Evolutionary conservation across 2,888 invertebrate genomes (phyloP).

Genomic region (Priocnemis perturbator): DNA sequence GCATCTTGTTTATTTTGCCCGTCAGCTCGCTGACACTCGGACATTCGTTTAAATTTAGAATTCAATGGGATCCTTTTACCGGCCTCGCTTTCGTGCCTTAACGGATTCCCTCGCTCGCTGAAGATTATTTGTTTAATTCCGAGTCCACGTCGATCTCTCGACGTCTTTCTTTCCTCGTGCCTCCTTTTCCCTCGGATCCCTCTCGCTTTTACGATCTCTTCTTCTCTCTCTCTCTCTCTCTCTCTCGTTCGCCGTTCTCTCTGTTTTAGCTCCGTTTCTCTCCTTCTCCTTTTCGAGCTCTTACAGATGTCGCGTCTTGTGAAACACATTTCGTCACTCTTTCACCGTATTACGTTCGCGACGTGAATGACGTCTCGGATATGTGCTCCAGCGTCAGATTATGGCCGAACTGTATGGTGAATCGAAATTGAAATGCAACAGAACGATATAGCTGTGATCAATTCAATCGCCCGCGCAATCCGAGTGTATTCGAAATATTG

Average conservation of each 20-base stretch:
- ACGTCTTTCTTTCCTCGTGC: constrained; percentile 27
- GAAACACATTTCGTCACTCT: constrained; percentile 2
- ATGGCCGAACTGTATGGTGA: too few species aligned
- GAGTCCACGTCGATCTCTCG: constrained; percentile 58
- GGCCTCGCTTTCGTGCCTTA: constrained; percentile 66
- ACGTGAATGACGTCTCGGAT: too few species aligned
- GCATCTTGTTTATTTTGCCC: constrained; percentile 74
- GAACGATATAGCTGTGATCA: too few species aligned
- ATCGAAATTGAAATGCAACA: too few species aligned
- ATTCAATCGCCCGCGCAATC: too few species aligned
- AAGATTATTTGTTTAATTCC: constrained; percentile 73
- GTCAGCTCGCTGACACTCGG: constrained; percentile 70
- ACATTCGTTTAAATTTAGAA: constrained; percentile 75
- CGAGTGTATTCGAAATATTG: too few species aligned
- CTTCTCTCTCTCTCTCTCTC: constrained; percentile 24
- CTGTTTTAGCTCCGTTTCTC: neutral
- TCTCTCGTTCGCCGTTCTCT: neutral
- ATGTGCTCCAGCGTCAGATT: too few species aligned
- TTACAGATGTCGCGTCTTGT: neutral
- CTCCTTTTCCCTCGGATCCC: constrained; percentile 28
- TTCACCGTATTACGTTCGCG: neutral
- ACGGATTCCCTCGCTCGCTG: constrained; percentile 66
- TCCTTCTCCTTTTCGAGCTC: constrained; percentile 4
- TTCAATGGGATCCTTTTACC: constrained; percentile 76
- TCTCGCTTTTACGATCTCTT: constrained; percentile 21